Base-by-base conservation (phyloP, 2,113 vertebrate genomes). In the Anguilla japonica region DNA sequence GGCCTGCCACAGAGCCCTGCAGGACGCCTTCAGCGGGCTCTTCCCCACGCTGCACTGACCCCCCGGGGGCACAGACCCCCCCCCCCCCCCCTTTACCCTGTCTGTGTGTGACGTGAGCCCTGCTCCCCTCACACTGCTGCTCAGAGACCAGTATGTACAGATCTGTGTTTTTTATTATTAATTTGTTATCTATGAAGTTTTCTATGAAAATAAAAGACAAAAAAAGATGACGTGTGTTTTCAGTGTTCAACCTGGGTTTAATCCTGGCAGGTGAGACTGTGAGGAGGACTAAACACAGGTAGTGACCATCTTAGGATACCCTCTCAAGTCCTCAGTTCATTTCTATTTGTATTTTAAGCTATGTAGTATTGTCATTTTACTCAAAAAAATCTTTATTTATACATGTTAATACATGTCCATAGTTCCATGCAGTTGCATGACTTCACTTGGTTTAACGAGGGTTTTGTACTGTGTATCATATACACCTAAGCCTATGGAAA, bases 11-110 rank as follows among this genome's bases (percentile, higher is more conserved):
- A 95, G 98, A 88, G 98, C 98, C 16, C 88, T 99, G 34, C 98
- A 99, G 93, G 98, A 99, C 83, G 98, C 98, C 0, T 97, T 99
- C 96, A 99, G 98, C 43, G 98, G 98, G 9, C 96, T 99, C 81
- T 98, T 99, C 90, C 83, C 83, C 29, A 18, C 1, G 0, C 87
- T 34, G 84, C 81, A 81, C 63, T 94, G 88, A 94, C 39, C 22
- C 50, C 46, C 46, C 6, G 0, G 40, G 9, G 29, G 78, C n/a
- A 78, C 71, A 34, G 71, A 34, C 34, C 5, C 9, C 43, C 43
- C 43, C 43, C 34, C 34, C 34, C 34, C 34, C 34, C 34, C 34
- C 34, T 46, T 6, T 9, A 9, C 43, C 43, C 43, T 79, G 26
- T 79, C 11, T 79, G 75, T 79, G 57, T 60, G 57, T 60, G 57